Conservation (phyloP, 2,888 invertebrate genomes). For the Andrena hattorfiana region DNA sequence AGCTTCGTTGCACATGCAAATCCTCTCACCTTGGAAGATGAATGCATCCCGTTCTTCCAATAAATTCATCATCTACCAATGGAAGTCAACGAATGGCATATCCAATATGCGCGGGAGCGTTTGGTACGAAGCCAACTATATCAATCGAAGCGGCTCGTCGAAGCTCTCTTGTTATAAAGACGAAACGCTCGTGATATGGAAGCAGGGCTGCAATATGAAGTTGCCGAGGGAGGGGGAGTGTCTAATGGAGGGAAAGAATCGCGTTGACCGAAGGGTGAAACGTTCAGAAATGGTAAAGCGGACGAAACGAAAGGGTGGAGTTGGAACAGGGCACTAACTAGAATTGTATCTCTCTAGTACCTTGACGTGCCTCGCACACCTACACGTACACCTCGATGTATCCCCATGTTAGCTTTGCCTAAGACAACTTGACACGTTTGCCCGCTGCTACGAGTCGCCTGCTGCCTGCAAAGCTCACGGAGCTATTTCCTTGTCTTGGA, state of each 20-base stretch:
- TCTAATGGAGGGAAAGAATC: conserved; percentile 19
- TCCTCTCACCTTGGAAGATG: not conserved
- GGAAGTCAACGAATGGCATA: conserved; percentile 29
- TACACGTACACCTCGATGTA: conserved; percentile 36
- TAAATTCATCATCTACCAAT: conserved; percentile 50
- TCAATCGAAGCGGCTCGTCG: conserved; percentile 40
- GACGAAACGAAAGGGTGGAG: conserved; percentile 42
- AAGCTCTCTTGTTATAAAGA: conserved; percentile 30
- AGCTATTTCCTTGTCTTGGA: conserved; percentile 64
- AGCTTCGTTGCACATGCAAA: conserved; percentile 8
- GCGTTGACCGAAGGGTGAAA: conserved; percentile 1
- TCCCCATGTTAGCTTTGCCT: conserved; percentile 75
- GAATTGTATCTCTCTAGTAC: conserved; percentile 74
- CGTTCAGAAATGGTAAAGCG: not conserved
- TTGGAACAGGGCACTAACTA: conserved; percentile 73
- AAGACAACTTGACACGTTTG: conserved; percentile 81
- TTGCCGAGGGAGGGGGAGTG: not conserved
- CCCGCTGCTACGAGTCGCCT: conserved; percentile 63
- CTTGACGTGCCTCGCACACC: conserved; percentile 59
- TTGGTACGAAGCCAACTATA: conserved; percentile 40
- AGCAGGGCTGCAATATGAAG: conserved; percentile 11
- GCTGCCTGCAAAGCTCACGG: conserved; percentile 55
- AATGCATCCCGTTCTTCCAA: conserved; percentile 20
- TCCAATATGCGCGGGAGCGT: conserved; percentile 35
- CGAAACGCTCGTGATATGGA: conserved; percentile 40